Evolutionary conservation across 2,113 vertebrate genomes (phyloP), one percentile per base, ranked within the genome.

Genomic region (Nettapus auritus): DNA sequence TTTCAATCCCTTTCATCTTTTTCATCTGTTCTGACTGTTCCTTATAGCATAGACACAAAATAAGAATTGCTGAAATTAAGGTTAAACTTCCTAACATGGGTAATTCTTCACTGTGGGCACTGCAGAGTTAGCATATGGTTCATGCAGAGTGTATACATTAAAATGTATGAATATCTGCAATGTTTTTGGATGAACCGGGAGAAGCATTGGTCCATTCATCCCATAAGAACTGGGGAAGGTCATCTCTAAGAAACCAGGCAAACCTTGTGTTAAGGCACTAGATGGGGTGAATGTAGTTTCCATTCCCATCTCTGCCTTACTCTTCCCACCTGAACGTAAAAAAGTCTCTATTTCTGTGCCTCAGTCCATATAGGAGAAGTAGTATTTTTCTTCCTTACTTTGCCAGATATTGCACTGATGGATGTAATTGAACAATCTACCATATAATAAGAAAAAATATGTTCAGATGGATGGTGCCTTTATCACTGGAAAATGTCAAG

Each of bases 361-460:
- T 79, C 42, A 68, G 33, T 60, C 36, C 2, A 1, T 48, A 83
- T 67, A 3, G 9, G 25, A 83, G 60, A 52, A 64, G 55, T 52
- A 70, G 57, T 62, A 85, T 77, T 75, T 89, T 91, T 31, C 76
- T 91, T 60, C 44, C 76, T 81, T 33, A 11, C 71, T 59, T 59
- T 90, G 38, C 42, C 36, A 74, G 79, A 74, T 81, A 90, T 13
- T 86, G 71, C 36, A 33, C 50, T 82, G 86, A 91, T 86, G 73
- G 23, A 42, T 68, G 38, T 56, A 86, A 25, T 3, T 80, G 77
- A 94, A 64, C 85, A 83, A 77, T 77, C 63, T 77, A 40, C 50
- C 33, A 82, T 46, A 86, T 82, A 93, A 91, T 89, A 73, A 89
- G 90, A 95, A 94, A 59, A 93, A 81, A 68, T 71, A 83, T 33